Evolutionary conservation across 2,888 invertebrate genomes (phyloP).

Genomic region (Poecilus cupreus): DNA sequence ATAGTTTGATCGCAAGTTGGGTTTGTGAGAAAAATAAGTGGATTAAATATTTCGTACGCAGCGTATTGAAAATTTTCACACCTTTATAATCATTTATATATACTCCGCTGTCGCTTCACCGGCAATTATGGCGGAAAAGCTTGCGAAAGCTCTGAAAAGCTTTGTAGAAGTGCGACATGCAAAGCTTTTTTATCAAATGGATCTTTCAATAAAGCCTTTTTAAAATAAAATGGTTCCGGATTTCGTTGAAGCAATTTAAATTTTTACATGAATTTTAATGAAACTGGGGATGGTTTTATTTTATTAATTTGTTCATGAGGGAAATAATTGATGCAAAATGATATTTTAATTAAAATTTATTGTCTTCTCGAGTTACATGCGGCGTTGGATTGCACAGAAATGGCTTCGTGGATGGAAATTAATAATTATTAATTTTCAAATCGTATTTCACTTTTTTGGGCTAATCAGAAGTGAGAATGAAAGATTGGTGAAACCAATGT

Average conservation of each 20-base stretch:
- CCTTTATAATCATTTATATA: conserved; percentile 14
- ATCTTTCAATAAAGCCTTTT: not conserved
- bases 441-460: no score
- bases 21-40: no score
- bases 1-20: no score
- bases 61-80: conserved; percentile 23
- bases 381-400: not conserved
- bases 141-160: conserved; percentile 11
- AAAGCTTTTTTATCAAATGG: conserved; percentile 32
- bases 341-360: conserved; percentile 32
- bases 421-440: not conserved
- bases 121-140: conserved; percentile 31
- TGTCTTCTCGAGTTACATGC: not conserved
- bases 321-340: conserved; percentile 18
- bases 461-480: no score
- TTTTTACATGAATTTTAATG: not conserved
- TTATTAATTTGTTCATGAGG: not conserved
- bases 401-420: not conserved
- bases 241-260: not conserved
- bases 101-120: not conserved
- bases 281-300: not conserved
- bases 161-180: conserved; percentile 3
- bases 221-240: not conserved
- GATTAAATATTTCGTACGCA: not conserved
- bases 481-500: no score